A percentile compares a stretch with the other conserved stretches of the same genome.
phyloP scores from a whole-genome alignment of 1,140 invertebrate genomes.

The Magallana angulata region DNA sequence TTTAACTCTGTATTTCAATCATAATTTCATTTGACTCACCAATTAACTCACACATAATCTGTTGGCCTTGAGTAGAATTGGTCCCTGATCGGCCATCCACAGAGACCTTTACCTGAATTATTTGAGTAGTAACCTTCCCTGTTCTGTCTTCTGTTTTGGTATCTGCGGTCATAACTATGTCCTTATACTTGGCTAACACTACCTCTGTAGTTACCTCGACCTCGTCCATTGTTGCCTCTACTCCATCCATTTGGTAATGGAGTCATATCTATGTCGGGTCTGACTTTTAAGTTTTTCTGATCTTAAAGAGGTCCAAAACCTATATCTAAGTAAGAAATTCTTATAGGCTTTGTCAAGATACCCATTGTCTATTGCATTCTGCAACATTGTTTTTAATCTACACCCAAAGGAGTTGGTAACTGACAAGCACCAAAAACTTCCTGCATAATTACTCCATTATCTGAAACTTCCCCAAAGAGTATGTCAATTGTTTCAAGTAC shows the following conservation, averaged over 20 bases:
- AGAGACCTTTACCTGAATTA: too few relatives aligned
- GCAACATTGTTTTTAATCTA: constrained; percentile 36
- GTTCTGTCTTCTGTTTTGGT: too few relatives aligned
- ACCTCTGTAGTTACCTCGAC: too few relatives aligned
- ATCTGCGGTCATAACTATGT: too few relatives aligned
- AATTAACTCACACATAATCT: too few relatives aligned
- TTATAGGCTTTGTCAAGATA: constrained; percentile 20
- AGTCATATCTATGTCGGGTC: constrained; percentile 38
- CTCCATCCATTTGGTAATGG: not conserved
- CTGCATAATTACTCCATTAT: not conserved
- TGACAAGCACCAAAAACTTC: not conserved
- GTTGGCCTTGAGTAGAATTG: too few relatives aligned
- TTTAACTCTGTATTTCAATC: not conserved
- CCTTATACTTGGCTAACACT: too few relatives aligned
- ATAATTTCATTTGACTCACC: too few relatives aligned
- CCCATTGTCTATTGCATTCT: constrained; percentile 26
- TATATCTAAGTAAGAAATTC: constrained; percentile 29
- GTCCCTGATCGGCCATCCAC: too few relatives aligned
- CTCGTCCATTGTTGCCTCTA: not conserved
- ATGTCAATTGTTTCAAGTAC: constrained; percentile 21
- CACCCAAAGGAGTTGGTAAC: not conserved
- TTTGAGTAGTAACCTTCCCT: too few relatives aligned
- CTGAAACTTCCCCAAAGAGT: constrained; percentile 23
- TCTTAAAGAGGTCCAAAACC: constrained; percentile 39
- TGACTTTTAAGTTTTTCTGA: not conserved